Evolutionary conservation across 1,140 invertebrate genomes (phyloP).

Genomic region (Conopomorpha cramerella): DNA sequence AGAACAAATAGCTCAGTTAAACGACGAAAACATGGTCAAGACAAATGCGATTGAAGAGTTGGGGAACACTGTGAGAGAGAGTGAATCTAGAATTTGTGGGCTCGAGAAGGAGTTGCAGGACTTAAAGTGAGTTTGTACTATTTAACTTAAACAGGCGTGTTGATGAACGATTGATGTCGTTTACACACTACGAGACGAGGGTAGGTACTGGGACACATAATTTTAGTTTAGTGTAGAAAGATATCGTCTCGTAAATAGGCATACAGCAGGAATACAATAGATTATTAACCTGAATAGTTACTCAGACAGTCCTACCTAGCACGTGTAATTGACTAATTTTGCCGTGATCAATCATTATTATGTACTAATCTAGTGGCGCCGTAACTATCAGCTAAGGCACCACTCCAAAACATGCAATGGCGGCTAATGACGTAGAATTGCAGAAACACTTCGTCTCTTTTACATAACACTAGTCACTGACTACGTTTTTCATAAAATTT

Average conservation of each 20-base stretch:
- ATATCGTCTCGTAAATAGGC: neutral
- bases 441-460: no score
- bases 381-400: neutral
- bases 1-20: conserved; percentile 4
- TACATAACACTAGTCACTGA: no score
- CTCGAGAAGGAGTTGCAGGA: conserved; percentile 9
- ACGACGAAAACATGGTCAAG: conserved; percentile 6
- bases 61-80: neutral
- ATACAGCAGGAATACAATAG: no score
- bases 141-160: no score
- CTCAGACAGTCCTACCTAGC: no score
- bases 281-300: no score
- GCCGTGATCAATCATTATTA: neutral
- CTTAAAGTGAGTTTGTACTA: conserved; percentile 13
- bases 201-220: neutral
- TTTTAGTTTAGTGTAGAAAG: neutral
- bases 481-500: no score
- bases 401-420: no score
- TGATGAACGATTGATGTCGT: no score
- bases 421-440: no score
- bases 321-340: no score
- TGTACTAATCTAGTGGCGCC: neutral
- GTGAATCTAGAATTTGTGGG: conserved; percentile 9
- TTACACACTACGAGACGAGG: no score
- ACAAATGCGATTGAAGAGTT: conserved; percentile 7